Conservation (phyloP, 2,888 invertebrate species). For the Tetanocera ferruginea region DNA sequence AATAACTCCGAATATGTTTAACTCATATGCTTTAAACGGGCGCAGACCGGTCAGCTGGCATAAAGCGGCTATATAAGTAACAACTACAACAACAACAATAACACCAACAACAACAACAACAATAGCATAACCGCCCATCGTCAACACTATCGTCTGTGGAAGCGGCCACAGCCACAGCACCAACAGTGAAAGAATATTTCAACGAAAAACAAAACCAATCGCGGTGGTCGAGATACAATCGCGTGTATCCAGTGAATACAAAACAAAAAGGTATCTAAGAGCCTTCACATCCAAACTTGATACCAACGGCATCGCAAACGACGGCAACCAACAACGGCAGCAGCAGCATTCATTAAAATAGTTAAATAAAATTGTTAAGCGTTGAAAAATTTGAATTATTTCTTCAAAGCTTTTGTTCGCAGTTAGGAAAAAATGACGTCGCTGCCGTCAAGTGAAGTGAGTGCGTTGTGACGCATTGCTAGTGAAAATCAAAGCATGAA, state of each 20-base stretch:
- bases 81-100: slow-evolving; percentile 31
- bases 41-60: background rate
- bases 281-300: slow-evolving; percentile 30
- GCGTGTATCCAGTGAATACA: slow-evolving; percentile 36
- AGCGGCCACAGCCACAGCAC: slow-evolving; percentile 22
- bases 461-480: background rate
- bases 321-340: slow-evolving; percentile 41
- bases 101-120: slow-evolving; percentile 32
- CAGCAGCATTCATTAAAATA: slow-evolving; percentile 1
- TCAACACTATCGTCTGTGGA: slow-evolving; percentile 24
- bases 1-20: background rate
- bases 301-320: slow-evolving; percentile 39
- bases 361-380: slow-evolving; percentile 6
- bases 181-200: slow-evolving; percentile 21
- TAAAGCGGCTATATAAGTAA: too few species aligned
- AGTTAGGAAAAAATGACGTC: background rate
- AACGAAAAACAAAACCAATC: slow-evolving; percentile 34
- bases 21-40: background rate
- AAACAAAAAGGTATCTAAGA: slow-evolving; percentile 37
- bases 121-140: slow-evolving; percentile 27
- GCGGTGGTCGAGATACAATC: slow-evolving; percentile 40
- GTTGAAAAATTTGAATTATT: background rate
- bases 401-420: background rate
- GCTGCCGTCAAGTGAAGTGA: background rate
- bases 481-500: background rate